Base-by-base conservation (phyloP, 2,797 vertebrate genomes). In the Acridotheres tristis region DNA sequence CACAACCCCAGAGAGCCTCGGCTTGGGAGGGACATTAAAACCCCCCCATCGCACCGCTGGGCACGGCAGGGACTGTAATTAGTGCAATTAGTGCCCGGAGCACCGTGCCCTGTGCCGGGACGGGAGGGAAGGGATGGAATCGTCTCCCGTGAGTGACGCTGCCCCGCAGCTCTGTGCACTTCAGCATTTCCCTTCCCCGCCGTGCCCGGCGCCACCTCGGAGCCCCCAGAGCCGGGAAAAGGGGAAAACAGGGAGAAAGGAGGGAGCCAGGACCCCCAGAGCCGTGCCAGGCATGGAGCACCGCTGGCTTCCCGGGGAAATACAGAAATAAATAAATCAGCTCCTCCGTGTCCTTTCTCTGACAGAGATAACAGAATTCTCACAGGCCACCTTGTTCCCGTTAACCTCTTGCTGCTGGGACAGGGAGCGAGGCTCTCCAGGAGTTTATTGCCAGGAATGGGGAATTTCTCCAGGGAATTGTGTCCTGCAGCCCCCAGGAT, bases 111-210 rank as follows among this genome's bases (percentile, higher is more conserved):
- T 62, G 57, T 13, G 42, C 21, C 59, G 26, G 92, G 63, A 13
- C 0, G 18, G 71, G 43, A 74, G 42, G 40, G 40, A 40, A 40
- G 40, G 40, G 40, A 40, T 40, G 90, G 58, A 79, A 6, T 34
- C 88, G 92, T 92, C 79, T 83, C 21, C 67, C 3, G 8, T 86
- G 87, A 94, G 43, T 63, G 87, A 96, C 76, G 95, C 53, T 53
- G 94, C 65, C 5, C 58, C 6, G 62, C 25, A 21, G 34, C 71
- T 90, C 62, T 23, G 57, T 5, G 58, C 10, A 3, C 88, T 51
- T 95, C 83, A 92, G 96, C 92, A 29, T 58, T 95, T 80, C 72
- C 71, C 68, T 48, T 6, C 62, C 21, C 53, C 11, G 61, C 62
- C 27, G 13, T 2, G 42, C 85, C 16, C 45, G 8, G 93, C 62